phyloP scores from a whole-genome alignment of 1,140 invertebrate species.

The Nixonia krombeini region DNA sequence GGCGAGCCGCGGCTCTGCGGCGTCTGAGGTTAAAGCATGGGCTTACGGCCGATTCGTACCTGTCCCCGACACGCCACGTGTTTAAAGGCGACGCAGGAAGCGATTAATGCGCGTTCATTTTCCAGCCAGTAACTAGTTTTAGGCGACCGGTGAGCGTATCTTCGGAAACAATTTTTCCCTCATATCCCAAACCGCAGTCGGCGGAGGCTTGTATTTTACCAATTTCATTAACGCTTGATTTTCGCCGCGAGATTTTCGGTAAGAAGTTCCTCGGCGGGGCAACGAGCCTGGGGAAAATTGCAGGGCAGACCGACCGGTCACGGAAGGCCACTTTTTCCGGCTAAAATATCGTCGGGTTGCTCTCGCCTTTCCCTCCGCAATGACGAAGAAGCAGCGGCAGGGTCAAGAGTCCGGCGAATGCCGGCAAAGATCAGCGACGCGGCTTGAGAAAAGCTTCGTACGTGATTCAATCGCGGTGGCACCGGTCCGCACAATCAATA shows the following conservation, averaged over 20 bases:
- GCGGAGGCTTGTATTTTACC: no score
- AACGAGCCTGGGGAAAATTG: no score
- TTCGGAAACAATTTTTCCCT: slow-evolving; percentile 14
- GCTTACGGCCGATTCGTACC: slow-evolving; percentile 42
- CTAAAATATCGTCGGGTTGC: no score
- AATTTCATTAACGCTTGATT: no score
- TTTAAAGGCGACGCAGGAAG: slow-evolving; percentile 35
- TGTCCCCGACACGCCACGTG: slow-evolving; percentile 29
- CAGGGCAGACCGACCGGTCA: no score
- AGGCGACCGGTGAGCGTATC: not conserved
- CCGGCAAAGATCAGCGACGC: not conserved
- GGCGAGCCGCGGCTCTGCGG: slow-evolving; percentile 36
- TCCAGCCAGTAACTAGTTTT: slow-evolving; percentile 19
- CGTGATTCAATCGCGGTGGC: slow-evolving; percentile 31
- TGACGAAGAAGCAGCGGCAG: not conserved
- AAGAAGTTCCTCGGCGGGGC: no score
- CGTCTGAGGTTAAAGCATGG: no score
- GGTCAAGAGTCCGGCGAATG: not conserved
- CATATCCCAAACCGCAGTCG: no score
- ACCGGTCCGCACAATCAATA: slow-evolving; percentile 38
- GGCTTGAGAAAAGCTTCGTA: slow-evolving; percentile 35
- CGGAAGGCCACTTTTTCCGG: no score
- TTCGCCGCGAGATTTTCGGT: no score
- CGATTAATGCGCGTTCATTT: slow-evolving; percentile 37
- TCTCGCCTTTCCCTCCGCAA: not conserved